Conservation (phyloP, 2,888 invertebrate genomes). For the Torymus tubicola region DNA sequence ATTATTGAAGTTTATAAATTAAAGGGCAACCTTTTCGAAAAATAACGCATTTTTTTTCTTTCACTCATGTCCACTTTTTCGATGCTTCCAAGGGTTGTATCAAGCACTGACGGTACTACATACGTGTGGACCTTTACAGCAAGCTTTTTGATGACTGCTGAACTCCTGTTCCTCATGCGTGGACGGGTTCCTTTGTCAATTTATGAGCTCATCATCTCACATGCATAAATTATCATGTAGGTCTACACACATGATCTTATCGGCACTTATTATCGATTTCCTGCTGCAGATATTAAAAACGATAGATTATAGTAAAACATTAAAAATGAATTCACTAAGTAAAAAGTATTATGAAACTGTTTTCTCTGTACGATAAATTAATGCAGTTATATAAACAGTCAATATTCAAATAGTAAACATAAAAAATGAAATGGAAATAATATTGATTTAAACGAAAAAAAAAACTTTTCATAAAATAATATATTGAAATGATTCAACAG, state of each 20-base stretch:
- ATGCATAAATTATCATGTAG: background rate
- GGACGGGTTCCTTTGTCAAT: slow-evolving; percentile 65
- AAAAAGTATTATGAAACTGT: too few species aligned
- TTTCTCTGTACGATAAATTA: too few species aligned
- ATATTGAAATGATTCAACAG: too few species aligned
- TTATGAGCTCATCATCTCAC: slow-evolving; percentile 38
- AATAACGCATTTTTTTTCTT: slow-evolving; percentile 41
- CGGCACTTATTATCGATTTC: background rate
- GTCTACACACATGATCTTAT: slow-evolving; percentile 30
- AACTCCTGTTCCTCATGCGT: slow-evolving; percentile 72
- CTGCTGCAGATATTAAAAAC: too few species aligned
- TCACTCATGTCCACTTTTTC: slow-evolving; percentile 42
- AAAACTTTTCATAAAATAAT: too few species aligned
- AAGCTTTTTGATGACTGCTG: slow-evolving; percentile 64
- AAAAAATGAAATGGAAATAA: too few species aligned
- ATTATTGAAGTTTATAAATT: too few species aligned
- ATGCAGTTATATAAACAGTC: too few species aligned
- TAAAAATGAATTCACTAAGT: too few species aligned
- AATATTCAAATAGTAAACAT: too few species aligned
- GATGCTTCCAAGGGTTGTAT: slow-evolving; percentile 53
- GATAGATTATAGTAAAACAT: too few species aligned
- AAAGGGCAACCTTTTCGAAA: background rate
- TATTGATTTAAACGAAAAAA: too few species aligned
- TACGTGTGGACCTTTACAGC: slow-evolving; percentile 29
- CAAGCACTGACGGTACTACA: slow-evolving; percentile 37